Base-by-base conservation (phyloP, 1,140 invertebrate genomes). In the Drosophila kohkoa region DNA sequence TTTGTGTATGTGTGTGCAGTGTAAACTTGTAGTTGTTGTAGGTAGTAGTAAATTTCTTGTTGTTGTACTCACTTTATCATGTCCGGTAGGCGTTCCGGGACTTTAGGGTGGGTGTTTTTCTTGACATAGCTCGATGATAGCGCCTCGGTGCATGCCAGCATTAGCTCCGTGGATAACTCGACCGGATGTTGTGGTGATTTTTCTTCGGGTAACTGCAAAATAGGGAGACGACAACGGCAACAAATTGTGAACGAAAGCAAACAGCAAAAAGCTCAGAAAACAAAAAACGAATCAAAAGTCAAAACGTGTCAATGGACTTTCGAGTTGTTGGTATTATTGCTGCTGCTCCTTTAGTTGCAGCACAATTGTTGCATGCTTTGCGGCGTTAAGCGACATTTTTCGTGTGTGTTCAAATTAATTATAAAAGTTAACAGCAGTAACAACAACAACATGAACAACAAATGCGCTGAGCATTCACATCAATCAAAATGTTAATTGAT, bases 91-190 rank as follows among this genome's bases (percentile, higher is more conserved):
- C 92, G 92, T 92, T 92, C 91, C 82, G 83, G 65, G 57, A 92
- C 88, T 83, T 91, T 91, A 64, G 92, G 90, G 89, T 92, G 91
- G 83, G 82, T 82, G 67, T 85, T 79, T 76, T 92, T 92, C 78
- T 92, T 90, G 55, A 89, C 74, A 70, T 91, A 92, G 66, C 77
- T 82, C 48, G 91, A 79, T 57, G 92, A 92, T 68, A 92, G 81
- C 60, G 90, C 92, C 79, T 92, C 92, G 62, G 92, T 92, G 72
- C 85, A 90, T 41, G 91, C 92, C 70, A 92, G 77, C 90, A 92
- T 92, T 86, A 92, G 77, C 89, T 92, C 92, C 45, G 92, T 92
- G 81, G 92, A 92, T 76, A 92, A 82, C 82, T 92, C 92, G 66
- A 92, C 92, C 79, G 92, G 91, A 85, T 91, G 82, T 82, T 83